Conservation (phyloP, 2,113 vertebrate genomes). For the Gallinago media region DNA sequence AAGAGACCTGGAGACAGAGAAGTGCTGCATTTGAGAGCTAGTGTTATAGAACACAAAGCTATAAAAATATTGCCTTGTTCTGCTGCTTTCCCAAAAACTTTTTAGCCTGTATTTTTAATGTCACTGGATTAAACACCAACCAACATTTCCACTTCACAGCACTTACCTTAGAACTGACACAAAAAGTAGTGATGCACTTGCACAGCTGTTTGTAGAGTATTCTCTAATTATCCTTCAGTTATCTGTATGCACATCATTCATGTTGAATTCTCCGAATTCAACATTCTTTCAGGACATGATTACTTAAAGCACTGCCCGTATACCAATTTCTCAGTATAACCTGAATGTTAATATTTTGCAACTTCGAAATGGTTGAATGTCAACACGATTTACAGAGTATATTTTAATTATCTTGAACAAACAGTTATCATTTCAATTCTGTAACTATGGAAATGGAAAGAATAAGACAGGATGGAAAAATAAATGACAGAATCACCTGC, state of each 20-base stretch:
- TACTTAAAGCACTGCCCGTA: background rate
- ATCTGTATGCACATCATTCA: background rate
- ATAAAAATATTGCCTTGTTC: background rate
- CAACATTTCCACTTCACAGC: background rate
- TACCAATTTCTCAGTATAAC: background rate
- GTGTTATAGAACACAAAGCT: background rate
- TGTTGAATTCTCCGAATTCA: background rate
- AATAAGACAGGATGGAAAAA: constrained; percentile 12
- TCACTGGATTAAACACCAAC: background rate
- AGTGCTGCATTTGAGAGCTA: background rate
- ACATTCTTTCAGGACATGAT: background rate
- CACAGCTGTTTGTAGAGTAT: background rate
- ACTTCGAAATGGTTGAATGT: background rate
- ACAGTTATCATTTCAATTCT: constrained; percentile 39
- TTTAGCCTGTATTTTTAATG: background rate
- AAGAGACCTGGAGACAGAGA: background rate
- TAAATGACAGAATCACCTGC: constrained; percentile 19
- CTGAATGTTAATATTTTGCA: background rate
- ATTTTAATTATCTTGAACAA: background rate
- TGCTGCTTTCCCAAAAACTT: background rate
- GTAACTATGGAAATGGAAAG: constrained; percentile 1
- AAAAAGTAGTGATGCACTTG: background rate
- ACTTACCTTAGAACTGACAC: background rate
- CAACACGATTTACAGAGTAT: background rate
- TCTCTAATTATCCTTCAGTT: background rate